These are phyloP conservation scores for Aplidium turbinatum DNA, from an alignment of 23 tunicate species.

Conservation along the genomic window DNA sequence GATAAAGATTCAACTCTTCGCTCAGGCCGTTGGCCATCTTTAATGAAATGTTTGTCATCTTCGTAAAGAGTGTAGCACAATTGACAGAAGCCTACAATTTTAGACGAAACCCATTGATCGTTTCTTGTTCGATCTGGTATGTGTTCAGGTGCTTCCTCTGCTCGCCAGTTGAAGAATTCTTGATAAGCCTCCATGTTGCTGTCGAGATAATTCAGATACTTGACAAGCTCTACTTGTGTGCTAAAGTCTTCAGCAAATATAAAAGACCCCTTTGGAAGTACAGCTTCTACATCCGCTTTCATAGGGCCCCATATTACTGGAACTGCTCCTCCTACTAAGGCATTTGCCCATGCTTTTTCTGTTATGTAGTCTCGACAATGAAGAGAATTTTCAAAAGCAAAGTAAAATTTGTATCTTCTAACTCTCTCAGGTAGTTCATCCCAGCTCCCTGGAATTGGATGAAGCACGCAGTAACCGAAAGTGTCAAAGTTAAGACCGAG, in stretches of 20 bases:
- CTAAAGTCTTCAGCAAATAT: constrained; percentile 56
- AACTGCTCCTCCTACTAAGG: constrained; percentile 36
- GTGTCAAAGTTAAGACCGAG: constrained; percentile 28
- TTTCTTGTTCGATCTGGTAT: not conserved
- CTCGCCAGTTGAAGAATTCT: constrained; percentile 51
- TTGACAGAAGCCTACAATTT: constrained; percentile 17
- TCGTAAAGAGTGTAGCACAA: constrained; percentile 33
- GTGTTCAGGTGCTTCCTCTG: not conserved
- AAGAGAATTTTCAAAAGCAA: constrained; percentile 61
- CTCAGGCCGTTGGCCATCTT: constrained; percentile 21
- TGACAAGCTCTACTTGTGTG: constrained; percentile 14
- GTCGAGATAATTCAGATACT: constrained; percentile 34
- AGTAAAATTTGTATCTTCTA: constrained; percentile 53
- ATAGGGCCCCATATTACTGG: constrained; percentile 68
- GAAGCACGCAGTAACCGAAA: constrained; percentile 22
- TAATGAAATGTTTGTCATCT: constrained; percentile 21
- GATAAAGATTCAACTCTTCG: not conserved
- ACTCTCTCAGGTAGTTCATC: constrained; percentile 1
- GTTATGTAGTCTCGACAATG: constrained; percentile 64
- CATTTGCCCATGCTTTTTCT: constrained; percentile 34
- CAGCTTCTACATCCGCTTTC: constrained; percentile 28
- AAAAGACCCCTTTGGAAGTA: constrained; percentile 38
- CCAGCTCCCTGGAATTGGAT: constrained; percentile 32
- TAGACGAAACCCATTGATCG: not conserved
- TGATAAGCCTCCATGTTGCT: constrained; percentile 20